These are phyloP conservation scores for Ephialtes manifestator DNA, from an alignment of 2,888 invertebrate species.

Conservation along the genomic window DNA sequence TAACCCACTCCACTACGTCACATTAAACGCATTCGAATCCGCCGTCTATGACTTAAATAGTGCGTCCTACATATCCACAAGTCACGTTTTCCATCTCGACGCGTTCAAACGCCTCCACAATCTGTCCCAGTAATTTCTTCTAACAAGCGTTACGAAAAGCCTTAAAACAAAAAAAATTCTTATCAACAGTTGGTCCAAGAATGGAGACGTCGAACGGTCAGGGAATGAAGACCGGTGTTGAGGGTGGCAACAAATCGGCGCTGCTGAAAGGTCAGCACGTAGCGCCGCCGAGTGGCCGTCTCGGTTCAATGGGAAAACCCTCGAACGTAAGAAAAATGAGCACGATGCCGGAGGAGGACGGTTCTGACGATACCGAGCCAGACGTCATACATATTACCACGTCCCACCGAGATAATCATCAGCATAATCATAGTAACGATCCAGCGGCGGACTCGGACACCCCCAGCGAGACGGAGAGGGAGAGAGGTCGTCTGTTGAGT, in stretches of 20 bases:
- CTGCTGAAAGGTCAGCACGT: conserved; percentile 68
- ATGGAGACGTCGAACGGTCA: conserved; percentile 59
- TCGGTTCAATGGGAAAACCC: conserved; percentile 75
- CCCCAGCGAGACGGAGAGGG: conserved; percentile 75
- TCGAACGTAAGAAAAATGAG: conserved; percentile 81
- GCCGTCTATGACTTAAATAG: conserved; percentile 60
- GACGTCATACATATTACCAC: conserved; percentile 62
- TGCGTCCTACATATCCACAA: conserved; percentile 59
- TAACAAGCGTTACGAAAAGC: neutral
- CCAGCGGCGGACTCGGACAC: conserved; percentile 79
- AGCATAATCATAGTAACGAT: conserved; percentile 69
- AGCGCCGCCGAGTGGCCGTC: conserved; percentile 19
- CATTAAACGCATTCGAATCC: conserved; percentile 48
- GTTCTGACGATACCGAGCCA: conserved; percentile 80
- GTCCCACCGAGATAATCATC: conserved; percentile 31
- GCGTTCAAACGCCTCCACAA: conserved; percentile 20
- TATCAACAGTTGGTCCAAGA: conserved; percentile 41
- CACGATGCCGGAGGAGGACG: conserved; percentile 82
- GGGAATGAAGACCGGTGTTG: conserved; percentile 32
- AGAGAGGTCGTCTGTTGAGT: conserved; percentile 67
- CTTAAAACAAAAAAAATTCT: conserved; percentile 18
- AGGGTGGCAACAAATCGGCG: conserved; percentile 68
- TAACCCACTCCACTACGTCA: neutral
- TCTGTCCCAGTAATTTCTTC: neutral
- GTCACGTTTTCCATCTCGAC: conserved; percentile 63